Evolutionary conservation across 2,888 invertebrate genomes (phyloP).

Genomic region (Dryadula phaetusa): DNA sequence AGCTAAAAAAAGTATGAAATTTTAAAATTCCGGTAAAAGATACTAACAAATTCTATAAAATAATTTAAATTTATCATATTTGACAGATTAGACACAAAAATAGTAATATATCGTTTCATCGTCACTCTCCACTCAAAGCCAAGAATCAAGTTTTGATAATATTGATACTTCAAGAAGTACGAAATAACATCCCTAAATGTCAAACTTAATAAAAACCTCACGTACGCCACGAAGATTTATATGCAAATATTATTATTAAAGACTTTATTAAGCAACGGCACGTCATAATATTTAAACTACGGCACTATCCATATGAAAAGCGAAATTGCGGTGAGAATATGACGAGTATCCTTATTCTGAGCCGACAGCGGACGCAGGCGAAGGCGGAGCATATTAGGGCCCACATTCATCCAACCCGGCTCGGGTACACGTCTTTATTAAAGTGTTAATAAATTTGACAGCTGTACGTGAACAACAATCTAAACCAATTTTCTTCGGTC

Average conservation of each 20-base stretch:
- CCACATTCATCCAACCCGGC: constrained; percentile 67
- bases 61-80: too few relatives aligned
- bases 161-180: neutral
- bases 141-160: neutral
- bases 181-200: neutral
- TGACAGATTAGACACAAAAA: neutral
- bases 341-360: constrained; percentile 67
- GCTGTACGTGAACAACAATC: constrained; percentile 51
- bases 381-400: constrained; percentile 68
- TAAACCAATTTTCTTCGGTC: constrained; percentile 38
- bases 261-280: constrained; percentile 64
- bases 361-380: constrained; percentile 74
- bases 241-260: constrained; percentile 65
- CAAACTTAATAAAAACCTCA: constrained; percentile 2
- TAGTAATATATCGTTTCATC: neutral
- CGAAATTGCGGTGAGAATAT: constrained; percentile 67
- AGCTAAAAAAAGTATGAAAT: too few relatives aligned
- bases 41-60: too few relatives aligned
- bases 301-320: constrained; percentile 72
- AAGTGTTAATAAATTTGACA: constrained; percentile 74
- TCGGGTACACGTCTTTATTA: constrained; percentile 73
- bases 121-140: neutral
- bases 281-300: constrained; percentile 75
- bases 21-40: too few relatives aligned
- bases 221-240: constrained; percentile 16